Base-by-base conservation (phyloP, 2,888 invertebrate genomes). In the Microctonus aethiopoides region DNA sequence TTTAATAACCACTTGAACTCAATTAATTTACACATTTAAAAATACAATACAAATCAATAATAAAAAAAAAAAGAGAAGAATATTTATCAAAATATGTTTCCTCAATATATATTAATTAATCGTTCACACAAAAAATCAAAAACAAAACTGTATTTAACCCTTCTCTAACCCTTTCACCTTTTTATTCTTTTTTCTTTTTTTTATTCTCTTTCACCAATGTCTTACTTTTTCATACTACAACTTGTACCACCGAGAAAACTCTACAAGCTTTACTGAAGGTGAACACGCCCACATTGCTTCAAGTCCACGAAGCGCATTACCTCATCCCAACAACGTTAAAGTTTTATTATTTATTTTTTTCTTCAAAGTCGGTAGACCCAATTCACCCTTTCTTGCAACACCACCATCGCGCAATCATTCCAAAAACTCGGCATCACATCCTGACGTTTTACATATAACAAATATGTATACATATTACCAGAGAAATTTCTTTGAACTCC, bases 241-340 rank as follows among this genome's bases (percentile, higher is more conserved):
- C 63, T 24, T 24, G 54, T 59, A 62, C 68, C 67, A 67, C 71
- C 20, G 70, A 72, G 69, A 70, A 72, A 74, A 74, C 72, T 74
- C 72, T 70, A 72, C 74, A 74, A 74, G 72, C 46, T 74, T 74
- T 26, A 67, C 56, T 67, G 32, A 39, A 66, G 70, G 68, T n/a
- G n/a, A n/a, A n/a, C n/a, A 68, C 70, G 72, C 74, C 68, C 64
- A 67, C 60, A 70, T 68, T 68, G 62, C 67, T 70, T 68, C 67
- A 65, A 72, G 70, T 72, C 70, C 68, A 68, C 74, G 72, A 67
- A 74, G 71, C 72, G 72, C 72, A 72, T 74, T 72, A 74, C 67
- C 67, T 72, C 70, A 61, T 70, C 26, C 24, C 54, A 22, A 54
- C 54, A 26, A 26, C 24, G 54, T 54, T n/a, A 54, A 54, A 54